These are phyloP conservation scores for Biston betularia DNA, from an alignment of 2,888 invertebrate species.

Conservation along the genomic window DNA sequence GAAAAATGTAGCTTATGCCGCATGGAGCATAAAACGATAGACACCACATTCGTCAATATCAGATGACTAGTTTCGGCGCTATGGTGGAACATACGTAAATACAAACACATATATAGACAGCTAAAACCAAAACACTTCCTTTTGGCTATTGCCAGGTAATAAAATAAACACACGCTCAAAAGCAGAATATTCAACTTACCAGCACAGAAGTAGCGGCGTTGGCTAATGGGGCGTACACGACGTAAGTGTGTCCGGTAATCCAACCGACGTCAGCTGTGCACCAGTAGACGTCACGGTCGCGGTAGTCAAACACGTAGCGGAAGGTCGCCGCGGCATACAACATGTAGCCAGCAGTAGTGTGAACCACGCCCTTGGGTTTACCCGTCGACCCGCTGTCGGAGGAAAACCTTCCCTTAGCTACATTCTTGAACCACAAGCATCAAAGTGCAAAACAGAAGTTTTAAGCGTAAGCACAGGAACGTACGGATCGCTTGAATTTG, in stretches of 20 bases:
- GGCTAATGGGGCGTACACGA: constrained; percentile 97
- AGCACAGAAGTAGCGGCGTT: constrained; percentile 98
- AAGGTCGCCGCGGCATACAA: constrained; percentile 97
- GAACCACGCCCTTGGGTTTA: constrained; percentile 98
- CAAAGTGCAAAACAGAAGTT: not conserved
- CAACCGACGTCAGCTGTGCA: constrained; percentile 98
- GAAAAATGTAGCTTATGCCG: no score
- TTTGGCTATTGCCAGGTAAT: not conserved
- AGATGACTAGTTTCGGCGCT: no score
- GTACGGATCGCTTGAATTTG: constrained; percentile 18
- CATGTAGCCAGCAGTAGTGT: constrained; percentile 98
- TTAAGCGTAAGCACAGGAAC: constrained; percentile 12
- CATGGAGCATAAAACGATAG: no score
- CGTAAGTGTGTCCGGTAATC: constrained; percentile 98
- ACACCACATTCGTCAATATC: no score
- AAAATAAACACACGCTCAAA: no score
- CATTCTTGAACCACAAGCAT: constrained; percentile 34
- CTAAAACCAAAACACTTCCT: no score
- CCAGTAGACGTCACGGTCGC: constrained; percentile 94
- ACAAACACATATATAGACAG: no score
- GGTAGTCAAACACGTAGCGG: constrained; percentile 98
- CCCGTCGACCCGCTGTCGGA: constrained; percentile 94
- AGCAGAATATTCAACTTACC: constrained; percentile 83
- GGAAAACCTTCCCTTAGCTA: constrained; percentile 46
- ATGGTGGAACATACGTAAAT: no score